A percentile compares a stretch with the other conserved stretches of the same genome.
phyloP scores from a whole-genome alignment of 2,888 invertebrate genomes.

The Horisme vitalbata region DNA sequence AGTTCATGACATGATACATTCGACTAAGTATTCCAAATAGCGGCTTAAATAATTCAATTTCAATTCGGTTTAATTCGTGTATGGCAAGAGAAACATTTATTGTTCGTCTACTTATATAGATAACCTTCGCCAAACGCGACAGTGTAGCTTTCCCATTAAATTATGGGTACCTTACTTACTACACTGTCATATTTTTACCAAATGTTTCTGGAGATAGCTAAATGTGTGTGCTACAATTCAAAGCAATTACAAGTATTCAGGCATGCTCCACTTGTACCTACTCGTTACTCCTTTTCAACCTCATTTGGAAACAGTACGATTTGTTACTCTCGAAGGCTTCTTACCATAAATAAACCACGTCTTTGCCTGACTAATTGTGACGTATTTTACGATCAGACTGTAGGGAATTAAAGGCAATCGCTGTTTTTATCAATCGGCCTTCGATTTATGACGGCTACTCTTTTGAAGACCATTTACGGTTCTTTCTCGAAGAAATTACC shows the following conservation, averaged over 20 bases:
- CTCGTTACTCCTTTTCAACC: slow-evolving; percentile 37
- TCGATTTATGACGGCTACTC: slow-evolving; percentile 67
- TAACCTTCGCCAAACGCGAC: too few relatives aligned
- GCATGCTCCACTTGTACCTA: slow-evolving; percentile 40
- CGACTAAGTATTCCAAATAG: too few relatives aligned
- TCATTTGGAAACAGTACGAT: slow-evolving; percentile 62
- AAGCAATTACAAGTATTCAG: slow-evolving; percentile 35
- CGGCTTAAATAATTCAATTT: too few relatives aligned
- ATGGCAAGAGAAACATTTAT: too few relatives aligned
- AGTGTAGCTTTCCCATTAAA: too few relatives aligned
- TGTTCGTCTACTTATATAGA: too few relatives aligned
- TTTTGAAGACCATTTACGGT: slow-evolving; percentile 61
- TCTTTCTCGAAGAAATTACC: slow-evolving; percentile 47
- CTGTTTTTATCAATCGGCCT: slow-evolving; percentile 56
- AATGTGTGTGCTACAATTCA: too few relatives aligned
- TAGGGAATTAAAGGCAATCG: slow-evolving; percentile 70
- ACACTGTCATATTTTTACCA: too few relatives aligned
- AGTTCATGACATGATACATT: too few relatives aligned
- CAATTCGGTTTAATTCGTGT: too few relatives aligned
- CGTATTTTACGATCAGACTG: slow-evolving; percentile 69
- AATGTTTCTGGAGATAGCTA: too few relatives aligned
- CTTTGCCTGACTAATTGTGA: slow-evolving; percentile 74
- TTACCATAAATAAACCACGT: slow-evolving; percentile 62
- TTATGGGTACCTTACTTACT: too few relatives aligned
- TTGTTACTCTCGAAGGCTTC: slow-evolving; percentile 48